Evolutionary conservation across 35 echinoderm and acorn worm genomes (phyloP).

Genomic region (Holothuria glaberrima): DNA sequence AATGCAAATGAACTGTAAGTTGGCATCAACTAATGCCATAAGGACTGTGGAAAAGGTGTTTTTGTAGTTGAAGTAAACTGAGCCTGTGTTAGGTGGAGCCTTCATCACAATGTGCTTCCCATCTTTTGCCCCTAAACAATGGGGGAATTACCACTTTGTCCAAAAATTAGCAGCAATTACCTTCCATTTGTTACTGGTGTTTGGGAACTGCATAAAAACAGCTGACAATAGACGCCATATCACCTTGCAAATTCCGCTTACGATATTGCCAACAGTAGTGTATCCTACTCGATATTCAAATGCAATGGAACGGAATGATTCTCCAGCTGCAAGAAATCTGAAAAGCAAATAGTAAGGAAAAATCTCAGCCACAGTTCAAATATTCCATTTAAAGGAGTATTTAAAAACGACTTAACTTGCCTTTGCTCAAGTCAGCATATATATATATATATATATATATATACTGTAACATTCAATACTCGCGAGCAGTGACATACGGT

Average conservation of each 20-base stretch:
- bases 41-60: neutral
- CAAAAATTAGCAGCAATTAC: neutral
- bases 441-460: too few species aligned
- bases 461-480: too few species aligned
- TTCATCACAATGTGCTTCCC: conserved; percentile 24
- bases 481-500: too few species aligned
- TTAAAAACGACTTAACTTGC: too few species aligned
- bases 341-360: too few species aligned
- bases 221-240: too few species aligned
- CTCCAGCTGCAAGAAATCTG: neutral
- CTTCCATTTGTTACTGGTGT: neutral
- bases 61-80: conserved; percentile 46
- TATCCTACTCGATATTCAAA: too few species aligned
- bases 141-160: conserved; percentile 16
- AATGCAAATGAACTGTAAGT: conserved; percentile 43
- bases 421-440: too few species aligned
- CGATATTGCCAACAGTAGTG: too few species aligned
- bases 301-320: neutral
- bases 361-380: too few species aligned
- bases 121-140: conserved; percentile 40
- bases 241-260: too few species aligned
- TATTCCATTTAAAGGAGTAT: neutral
- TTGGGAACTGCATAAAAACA: too few species aligned
- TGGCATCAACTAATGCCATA: conserved; percentile 62
- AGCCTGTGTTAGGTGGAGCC: conserved; percentile 1